Evolutionary conservation across 2,113 vertebrate genomes (phyloP).

Genomic region (Myrmecophaga tridactyla): DNA sequence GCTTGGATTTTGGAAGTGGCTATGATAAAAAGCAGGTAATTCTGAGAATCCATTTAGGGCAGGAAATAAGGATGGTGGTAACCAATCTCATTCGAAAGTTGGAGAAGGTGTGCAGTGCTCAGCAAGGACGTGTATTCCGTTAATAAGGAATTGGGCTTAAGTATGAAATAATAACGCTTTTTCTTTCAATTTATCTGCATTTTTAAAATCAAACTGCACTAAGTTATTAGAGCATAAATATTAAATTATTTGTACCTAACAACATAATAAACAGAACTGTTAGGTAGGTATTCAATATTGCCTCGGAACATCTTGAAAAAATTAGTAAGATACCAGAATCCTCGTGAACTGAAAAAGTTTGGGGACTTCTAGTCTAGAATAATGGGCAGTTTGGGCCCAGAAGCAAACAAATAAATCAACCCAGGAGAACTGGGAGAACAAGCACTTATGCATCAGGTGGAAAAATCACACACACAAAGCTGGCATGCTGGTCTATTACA

Average conservation of each 20-base stretch:
- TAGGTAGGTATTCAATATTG: too few relatives aligned
- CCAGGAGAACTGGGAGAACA: background rate
- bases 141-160: background rate
- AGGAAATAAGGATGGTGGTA: background rate
- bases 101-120: background rate
- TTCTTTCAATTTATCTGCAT: background rate
- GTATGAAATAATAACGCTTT: background rate
- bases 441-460: conserved; percentile 3
- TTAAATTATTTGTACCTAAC: background rate
- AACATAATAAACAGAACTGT: background rate
- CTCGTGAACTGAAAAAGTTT: background rate
- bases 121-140: too few relatives aligned
- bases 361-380: background rate
- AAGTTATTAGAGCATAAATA: background rate
- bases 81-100: background rate
- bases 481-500: background rate
- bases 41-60: background rate
- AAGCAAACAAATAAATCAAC: conserved; percentile 20
- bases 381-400: background rate
- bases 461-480: conserved; percentile 25
- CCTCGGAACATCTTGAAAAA: background rate
- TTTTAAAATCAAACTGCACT: background rate
- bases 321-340: background rate
- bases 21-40: background rate
- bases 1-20: background rate